Evolutionary conservation across 2,113 vertebrate species (phyloP).

Genomic region (Gasterosteus aculeatus): DNA sequence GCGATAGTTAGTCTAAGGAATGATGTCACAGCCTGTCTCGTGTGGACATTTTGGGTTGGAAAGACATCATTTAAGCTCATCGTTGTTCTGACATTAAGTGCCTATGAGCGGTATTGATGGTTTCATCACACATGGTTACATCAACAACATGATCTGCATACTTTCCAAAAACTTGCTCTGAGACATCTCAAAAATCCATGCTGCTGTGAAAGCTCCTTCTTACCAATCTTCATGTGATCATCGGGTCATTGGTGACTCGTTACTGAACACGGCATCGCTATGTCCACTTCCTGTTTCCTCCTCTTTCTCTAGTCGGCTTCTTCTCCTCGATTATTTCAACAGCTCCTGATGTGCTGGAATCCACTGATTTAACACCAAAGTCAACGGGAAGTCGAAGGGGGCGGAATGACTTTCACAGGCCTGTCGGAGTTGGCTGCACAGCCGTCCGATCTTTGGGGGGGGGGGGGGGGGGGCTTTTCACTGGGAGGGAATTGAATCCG

Average conservation of each 20-base stretch:
- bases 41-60: conserved; percentile 4
- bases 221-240: neutral
- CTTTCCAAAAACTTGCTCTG: neutral
- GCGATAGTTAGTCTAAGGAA: neutral
- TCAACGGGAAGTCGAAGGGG: conserved; percentile 54
- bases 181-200: neutral
- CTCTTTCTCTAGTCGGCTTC: conserved; percentile 17
- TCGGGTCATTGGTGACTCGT: conserved; percentile 39
- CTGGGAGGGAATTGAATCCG: conserved; percentile 61
- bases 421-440: conserved; percentile 39
- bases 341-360: conserved; percentile 37
- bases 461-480: conserved; percentile 12
- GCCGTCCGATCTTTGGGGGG: conserved; percentile 46
- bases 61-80: neutral
- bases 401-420: conserved; percentile 58
- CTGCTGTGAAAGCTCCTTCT: neutral
- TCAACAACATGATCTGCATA: neutral
- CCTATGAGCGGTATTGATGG: neutral
- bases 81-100: neutral
- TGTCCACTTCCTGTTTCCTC: conserved; percentile 15
- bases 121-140: neutral
- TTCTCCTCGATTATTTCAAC: conserved; percentile 39
- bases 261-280: conserved; percentile 15
- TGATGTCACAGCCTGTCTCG: neutral
- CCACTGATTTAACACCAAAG: conserved; percentile 53